These are phyloP conservation scores for Holacanthella duospinosa DNA, from an alignment of 2,888 invertebrate genomes.

Conservation along the genomic window DNA sequence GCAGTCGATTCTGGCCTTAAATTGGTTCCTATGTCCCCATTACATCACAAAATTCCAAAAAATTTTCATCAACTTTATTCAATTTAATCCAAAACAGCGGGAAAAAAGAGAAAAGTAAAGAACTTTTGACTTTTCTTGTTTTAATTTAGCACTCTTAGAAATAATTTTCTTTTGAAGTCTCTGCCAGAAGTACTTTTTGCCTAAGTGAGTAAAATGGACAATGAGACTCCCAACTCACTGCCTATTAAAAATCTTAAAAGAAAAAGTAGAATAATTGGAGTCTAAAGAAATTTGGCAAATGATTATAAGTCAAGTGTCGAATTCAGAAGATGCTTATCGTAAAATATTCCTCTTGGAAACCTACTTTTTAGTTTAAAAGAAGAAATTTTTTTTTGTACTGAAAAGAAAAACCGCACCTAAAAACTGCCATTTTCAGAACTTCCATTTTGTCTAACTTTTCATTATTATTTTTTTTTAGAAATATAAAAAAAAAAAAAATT, in stretches of 20 bases:
- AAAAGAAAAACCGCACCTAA: background rate
- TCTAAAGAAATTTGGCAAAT: background rate
- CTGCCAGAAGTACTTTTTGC: background rate
- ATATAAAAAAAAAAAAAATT: no score
- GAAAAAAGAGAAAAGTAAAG: no score
- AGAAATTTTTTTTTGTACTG: background rate
- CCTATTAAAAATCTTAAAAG: background rate
- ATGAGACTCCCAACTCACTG: background rate
- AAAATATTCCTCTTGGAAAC: background rate
- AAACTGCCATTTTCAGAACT: background rate
- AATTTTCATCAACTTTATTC: no score
- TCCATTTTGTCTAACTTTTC: no score
- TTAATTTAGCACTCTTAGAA: background rate
- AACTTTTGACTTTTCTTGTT: no score
- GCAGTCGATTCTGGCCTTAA: no score
- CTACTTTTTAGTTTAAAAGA: background rate
- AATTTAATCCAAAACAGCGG: no score
- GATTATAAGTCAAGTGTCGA: background rate
- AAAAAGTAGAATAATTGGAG: background rate
- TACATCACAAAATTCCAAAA: no score
- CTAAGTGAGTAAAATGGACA: background rate
- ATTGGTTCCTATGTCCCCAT: no score
- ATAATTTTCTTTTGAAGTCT: background rate
- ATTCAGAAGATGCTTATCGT: background rate
- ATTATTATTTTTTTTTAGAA: no score